Evolutionary conservation across 2,113 vertebrate genomes (phyloP), one percentile per base, ranked within the genome.

Genomic region (Excalfactoria chinensis): DNA sequence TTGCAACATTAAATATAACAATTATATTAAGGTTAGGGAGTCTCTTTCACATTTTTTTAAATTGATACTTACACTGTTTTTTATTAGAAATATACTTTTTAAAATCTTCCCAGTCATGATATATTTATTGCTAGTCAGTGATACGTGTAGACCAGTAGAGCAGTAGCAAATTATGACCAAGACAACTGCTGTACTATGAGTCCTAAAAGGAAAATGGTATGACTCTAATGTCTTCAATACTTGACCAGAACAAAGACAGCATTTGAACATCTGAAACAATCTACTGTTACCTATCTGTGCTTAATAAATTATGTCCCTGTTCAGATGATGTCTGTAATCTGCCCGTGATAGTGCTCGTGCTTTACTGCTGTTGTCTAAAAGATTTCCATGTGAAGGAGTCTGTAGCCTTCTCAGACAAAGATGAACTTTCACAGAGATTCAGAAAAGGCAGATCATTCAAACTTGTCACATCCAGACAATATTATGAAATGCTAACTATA

Each of bases 21-120:
- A 18, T 62, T 68, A 16, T 28, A 40, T n/a, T 13, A 30, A 44
- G 21, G 21, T 66, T 58, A 64, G 41, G 40, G 62, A 35, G n/a
- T 46, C 73, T 23, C 37, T 59, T 51, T n/a, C 19, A 7, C 0
- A 0, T 7, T 18, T 67, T 71, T 49, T 79, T 62, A n/a, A 30
- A 17, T 34, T 51, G 11, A 44, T 77, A 55, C 8, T 76, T 64
- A 12, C 6, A 22, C 11, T 46, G 28, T 5, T 34, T 4, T 32
- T 68, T 48, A 19, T 44, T 35, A 70, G 11, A 67, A 53, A 14
- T 34, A 11, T 11, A 30, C 9, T 84, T 79, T 81, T 35, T 26
- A 1, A 12, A 1, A 12, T 79, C 84, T 12, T 59, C 34, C 55
- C 25, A 10, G 0, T 48, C 3, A 0, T 25, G 8, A 11, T 63